Conservation (phyloP, 2,113 vertebrate species). For the Dendrocopos noguchii region DNA sequence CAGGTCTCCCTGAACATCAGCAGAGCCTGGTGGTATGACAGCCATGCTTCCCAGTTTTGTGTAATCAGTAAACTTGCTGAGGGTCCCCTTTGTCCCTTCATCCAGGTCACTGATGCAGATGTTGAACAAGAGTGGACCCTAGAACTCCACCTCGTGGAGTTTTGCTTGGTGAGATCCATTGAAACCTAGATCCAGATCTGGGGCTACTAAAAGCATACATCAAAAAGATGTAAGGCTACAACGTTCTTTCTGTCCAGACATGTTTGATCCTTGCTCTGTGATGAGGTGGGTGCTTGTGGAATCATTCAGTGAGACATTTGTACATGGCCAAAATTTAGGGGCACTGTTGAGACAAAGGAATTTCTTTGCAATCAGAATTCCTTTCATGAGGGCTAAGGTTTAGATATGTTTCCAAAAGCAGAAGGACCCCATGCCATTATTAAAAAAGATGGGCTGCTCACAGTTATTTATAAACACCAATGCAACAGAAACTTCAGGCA, state of each 20-base stretch:
- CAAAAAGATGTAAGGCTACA: not conserved
- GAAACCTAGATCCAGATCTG: not conserved
- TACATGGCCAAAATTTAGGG: not conserved
- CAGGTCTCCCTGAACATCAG: too few relatives aligned
- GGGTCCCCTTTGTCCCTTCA: too few relatives aligned
- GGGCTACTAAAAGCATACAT: fast-evolving
- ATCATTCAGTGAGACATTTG: not conserved
- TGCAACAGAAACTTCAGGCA: constrained; percentile 2
- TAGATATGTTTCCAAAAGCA: constrained; percentile 28
- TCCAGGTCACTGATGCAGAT: too few relatives aligned
- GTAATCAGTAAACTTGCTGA: too few relatives aligned
- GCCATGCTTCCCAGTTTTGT: too few relatives aligned
- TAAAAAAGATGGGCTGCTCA: constrained; percentile 27
- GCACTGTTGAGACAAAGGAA: constrained; percentile 8
- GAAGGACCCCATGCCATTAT: constrained; percentile 15
- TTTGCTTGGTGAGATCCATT: fast-evolving
- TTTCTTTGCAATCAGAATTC: constrained; percentile 49
- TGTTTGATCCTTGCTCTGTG: not conserved
- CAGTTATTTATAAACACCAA: constrained; percentile 54
- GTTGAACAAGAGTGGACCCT: too few relatives aligned
- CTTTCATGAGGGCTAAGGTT: constrained; percentile 15
- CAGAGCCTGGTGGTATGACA: too few relatives aligned
- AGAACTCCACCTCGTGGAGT: not conserved
- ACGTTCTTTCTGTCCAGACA: not conserved
- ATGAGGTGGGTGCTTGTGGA: not conserved